Conservation (phyloP, 2,797 vertebrate species). For the Malurus splendens region DNA sequence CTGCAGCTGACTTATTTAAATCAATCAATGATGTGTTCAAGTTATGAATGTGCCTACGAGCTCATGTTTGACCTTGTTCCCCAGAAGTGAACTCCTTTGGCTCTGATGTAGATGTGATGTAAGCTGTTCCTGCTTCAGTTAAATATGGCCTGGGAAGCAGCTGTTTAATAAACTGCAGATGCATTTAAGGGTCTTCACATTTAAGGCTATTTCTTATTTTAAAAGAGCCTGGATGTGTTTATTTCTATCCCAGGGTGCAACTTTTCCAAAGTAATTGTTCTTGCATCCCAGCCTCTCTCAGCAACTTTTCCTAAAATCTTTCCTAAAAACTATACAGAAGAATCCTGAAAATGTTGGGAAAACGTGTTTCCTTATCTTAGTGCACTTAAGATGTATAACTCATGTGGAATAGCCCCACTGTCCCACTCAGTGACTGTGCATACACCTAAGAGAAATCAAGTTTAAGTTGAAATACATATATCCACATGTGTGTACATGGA, state of each 20-base stretch:
- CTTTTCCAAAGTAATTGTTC: background rate
- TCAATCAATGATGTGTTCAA: accelerated
- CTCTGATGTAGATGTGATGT: background rate
- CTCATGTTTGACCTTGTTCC: background rate
- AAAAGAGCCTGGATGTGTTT: background rate
- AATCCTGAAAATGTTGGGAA: background rate
- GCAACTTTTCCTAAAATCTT: background rate
- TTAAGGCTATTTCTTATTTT: background rate
- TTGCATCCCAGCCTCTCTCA: background rate
- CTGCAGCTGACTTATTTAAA: background rate
- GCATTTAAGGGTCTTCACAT: background rate
- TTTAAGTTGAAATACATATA: accelerated
- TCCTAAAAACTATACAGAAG: background rate
- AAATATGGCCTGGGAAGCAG: background rate
- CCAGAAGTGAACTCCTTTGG: background rate
- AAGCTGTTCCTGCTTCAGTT: background rate
- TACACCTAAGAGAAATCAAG: background rate
- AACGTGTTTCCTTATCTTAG: background rate
- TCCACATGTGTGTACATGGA: background rate
- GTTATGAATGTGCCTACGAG: background rate
- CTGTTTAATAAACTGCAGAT: background rate
- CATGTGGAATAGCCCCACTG: accelerated
- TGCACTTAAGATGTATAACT: background rate
- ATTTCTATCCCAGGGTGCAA: background rate
- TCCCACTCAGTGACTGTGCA: background rate